Evolutionary conservation across 2,888 invertebrate species (phyloP), one percentile per base, ranked within the genome.

Genomic region (Cerastis rubricosa): DNA sequence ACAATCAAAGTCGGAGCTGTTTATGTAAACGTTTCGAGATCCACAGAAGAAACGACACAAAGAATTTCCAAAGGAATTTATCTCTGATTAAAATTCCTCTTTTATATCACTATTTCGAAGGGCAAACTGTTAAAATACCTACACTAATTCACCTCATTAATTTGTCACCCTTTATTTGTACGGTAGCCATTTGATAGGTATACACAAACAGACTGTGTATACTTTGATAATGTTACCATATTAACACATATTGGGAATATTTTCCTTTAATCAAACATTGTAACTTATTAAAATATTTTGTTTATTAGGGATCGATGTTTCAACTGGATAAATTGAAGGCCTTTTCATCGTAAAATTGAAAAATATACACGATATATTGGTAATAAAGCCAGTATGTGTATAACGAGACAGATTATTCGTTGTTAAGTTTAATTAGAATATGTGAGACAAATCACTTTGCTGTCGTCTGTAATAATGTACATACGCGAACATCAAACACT

Each of bases 1-100:
- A 88, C 83, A 81, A 84, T 81, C 76, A 85, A 84, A 87, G 81
- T 71, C 45, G 80, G 83, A 85, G 84, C 81, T 88, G 82, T 89
- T 85, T 25, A 84, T 79, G 57, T 81, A 77, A 78, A 85, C 76
- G 74, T 78, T 83, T 75, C 78, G 73, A 85, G 74, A 84, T 84
- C 78, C 72, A 76, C 54, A 81, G 68, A 76, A 83, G 79, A 78
- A 83, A 80, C 76, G 51, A 19, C 74, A 61, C 45, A 68, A 75
- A 74, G 76, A 87, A 87, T 83, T 74, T 71, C 71, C 71, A 76
- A 75, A 80, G 69, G 70, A 83, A 85, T 87, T 81, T 86, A 76
- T 83, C 40, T 77, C 76, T 76, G 57, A 70, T 61, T 51, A 66
- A 76, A 77, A 71, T 79, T 64, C 43, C 54, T 51, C 2, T 74